Evolutionary conservation across 1,140 invertebrate genomes (phyloP), one percentile per base, ranked within the genome.

Genomic region (Pogonus chalceus): DNA sequence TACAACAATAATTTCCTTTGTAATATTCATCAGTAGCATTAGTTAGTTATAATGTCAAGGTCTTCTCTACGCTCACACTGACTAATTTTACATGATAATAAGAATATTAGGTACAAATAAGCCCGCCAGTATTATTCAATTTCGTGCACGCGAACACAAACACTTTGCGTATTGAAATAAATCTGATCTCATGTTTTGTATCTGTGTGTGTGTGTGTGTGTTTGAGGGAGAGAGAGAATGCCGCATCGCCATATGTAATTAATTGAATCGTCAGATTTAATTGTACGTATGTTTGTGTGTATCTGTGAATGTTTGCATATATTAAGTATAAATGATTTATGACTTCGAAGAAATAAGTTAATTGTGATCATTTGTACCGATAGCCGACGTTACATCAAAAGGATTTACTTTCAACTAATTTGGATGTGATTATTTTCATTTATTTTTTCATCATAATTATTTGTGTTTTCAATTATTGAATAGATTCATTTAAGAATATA

Each of bases 1-100:
- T n/a, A n/a, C n/a, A n/a, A n/a, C n/a, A n/a, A n/a, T n/a, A n/a
- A n/a, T n/a, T n/a, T n/a, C n/a, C n/a, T n/a, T n/a, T n/a, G n/a
- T n/a, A n/a, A n/a, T n/a, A n/a, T n/a, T n/a, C n/a, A n/a, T n/a
- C n/a, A n/a, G n/a, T n/a, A n/a, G n/a, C n/a, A n/a, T n/a, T n/a
- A n/a, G 37, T 43, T 16, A 16, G 37, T 43, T 43, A 43, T 7
- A 43, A 43, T 43, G 37, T 43, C 37, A 43, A 43, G 37, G 37
- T 18, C 37, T 9, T 4, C 18, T 9, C 18, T 9, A 43, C 9
- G 3, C 37, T 43, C 18, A 16, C 18, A 7, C 4, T 31, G 18
- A 43, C 37, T 43, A 43, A 43, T 43, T 43, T 43, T 18, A 12
- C 37, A 16, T 43, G 37, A 43, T 43, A 43, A 43, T 16, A 43